Percentiles rank a stretch among this genome's conserved stretches.
Conservation (phyloP, 2,113 vertebrate genomes). For the Geococcyx californianus region DNA sequence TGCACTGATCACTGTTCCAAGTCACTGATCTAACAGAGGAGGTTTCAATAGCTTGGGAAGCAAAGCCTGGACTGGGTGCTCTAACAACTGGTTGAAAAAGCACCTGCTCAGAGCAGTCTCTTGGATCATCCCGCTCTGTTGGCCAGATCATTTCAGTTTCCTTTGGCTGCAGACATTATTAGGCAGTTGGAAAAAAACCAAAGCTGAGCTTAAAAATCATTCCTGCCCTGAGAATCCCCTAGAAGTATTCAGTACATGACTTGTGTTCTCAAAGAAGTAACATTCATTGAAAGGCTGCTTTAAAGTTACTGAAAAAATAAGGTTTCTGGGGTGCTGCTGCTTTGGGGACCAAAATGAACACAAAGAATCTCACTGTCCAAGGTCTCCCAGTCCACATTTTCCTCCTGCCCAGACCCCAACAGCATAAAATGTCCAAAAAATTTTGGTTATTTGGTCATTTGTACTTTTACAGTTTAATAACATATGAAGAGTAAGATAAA, state of each 20-base stretch:
- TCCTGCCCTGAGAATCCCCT: background rate
- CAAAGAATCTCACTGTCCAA: background rate
- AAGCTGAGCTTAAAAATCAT: background rate
- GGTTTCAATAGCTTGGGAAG: background rate
- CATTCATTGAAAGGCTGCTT: background rate
- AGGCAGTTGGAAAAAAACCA: background rate
- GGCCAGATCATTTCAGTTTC: background rate
- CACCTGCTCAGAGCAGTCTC: background rate
- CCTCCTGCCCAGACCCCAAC: background rate
- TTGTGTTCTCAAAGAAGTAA: background rate
- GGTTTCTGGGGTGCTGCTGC: background rate
- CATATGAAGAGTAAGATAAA: background rate
- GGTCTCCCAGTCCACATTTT: background rate
- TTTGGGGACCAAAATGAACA: background rate
- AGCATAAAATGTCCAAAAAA: background rate
- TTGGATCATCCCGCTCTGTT: background rate
- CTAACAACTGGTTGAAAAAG: background rate
- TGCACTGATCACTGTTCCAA: constrained; percentile 53
- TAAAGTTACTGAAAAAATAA: background rate
- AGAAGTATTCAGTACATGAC: background rate
- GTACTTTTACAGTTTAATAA: background rate
- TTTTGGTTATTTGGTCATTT: no score
- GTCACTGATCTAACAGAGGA: constrained; percentile 35
- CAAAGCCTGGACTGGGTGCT: background rate
- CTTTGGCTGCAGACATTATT: background rate